A percentile compares a stretch with the other conserved stretches of the same genome.
These are phyloP conservation scores for Mustelus asterias DNA, from an alignment of 2,113 vertebrate genomes.

Conservation along the genomic window DNA sequence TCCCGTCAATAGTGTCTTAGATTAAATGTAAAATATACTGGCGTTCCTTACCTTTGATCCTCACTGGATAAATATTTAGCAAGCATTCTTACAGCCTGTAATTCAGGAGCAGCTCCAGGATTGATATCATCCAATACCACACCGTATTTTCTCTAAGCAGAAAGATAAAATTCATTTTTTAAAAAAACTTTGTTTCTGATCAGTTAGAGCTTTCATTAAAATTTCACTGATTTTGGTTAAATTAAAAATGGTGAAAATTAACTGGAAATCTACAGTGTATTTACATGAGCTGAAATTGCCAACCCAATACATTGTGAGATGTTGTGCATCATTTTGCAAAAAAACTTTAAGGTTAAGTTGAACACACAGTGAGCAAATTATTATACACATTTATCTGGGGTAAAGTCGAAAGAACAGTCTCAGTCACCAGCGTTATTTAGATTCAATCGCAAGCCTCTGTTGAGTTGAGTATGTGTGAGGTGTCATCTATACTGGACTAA, in stretches of 20 bases:
- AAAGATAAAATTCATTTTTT: fast-evolving
- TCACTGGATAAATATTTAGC: constrained; percentile 79
- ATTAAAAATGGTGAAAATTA: background rate
- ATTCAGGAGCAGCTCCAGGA: constrained; percentile 63
- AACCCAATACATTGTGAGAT: background rate
- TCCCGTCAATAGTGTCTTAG: background rate
- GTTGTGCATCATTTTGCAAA: background rate
- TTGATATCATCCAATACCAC: constrained; percentile 91
- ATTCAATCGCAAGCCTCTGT: background rate
- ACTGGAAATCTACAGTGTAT: background rate
- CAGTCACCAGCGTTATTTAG: background rate
- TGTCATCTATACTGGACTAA: background rate
- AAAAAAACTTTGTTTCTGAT: background rate
- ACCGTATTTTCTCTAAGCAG: constrained; percentile 72
- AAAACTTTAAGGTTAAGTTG: background rate
- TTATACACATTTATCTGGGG: background rate
- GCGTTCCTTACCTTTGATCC: constrained; percentile 62
- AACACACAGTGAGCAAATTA: background rate
- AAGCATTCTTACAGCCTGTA: constrained; percentile 85
- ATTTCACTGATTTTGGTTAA: background rate
- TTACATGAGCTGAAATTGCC: background rate
- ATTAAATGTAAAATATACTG: background rate
- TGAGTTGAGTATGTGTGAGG: background rate
- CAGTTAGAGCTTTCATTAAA: background rate
- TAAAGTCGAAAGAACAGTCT: background rate